These are phyloP conservation scores for Aleiodes alternator DNA, from an alignment of 2,888 invertebrate genomes.

Conservation along the genomic window DNA sequence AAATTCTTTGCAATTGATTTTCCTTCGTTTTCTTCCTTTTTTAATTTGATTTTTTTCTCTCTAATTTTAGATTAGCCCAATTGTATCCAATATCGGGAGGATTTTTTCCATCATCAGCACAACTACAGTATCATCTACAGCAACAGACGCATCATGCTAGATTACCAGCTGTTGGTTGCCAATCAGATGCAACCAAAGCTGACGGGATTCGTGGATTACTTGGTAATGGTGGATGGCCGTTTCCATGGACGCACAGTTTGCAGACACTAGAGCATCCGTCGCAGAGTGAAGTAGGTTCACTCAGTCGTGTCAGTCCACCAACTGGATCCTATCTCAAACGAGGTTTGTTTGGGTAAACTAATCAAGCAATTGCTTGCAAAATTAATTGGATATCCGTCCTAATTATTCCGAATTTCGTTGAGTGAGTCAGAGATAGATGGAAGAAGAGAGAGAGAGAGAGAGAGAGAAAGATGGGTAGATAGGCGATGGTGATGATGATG, in stretches of 20 bases:
- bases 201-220: slow-evolving; percentile 70
- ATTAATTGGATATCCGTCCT: background rate
- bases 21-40: too few relatives aligned
- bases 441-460: background rate
- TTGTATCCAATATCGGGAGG: slow-evolving; percentile 65
- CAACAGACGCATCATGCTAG: slow-evolving; percentile 71
- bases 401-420: slow-evolving; percentile 30
- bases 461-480: too few relatives aligned
- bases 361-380: slow-evolving; percentile 25
- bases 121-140: slow-evolving; percentile 65
- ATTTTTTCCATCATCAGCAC: slow-evolving; percentile 68
- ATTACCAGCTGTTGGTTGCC: slow-evolving; percentile 65
- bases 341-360: slow-evolving; percentile 62
- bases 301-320: slow-evolving; percentile 71
- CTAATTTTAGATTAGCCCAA: slow-evolving; percentile 66
- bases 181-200: slow-evolving; percentile 66
- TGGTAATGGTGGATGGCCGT: slow-evolving; percentile 70
- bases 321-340: slow-evolving; percentile 71
- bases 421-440: slow-evolving; percentile 34
- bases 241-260: slow-evolving; percentile 72
- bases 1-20: too few relatives aligned
- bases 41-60: background rate
- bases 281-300: slow-evolving; percentile 67
- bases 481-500: background rate
- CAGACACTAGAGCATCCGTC: slow-evolving; percentile 72